Conservation (phyloP, 2,888 invertebrate species). For the Xestia c-nigrum region DNA sequence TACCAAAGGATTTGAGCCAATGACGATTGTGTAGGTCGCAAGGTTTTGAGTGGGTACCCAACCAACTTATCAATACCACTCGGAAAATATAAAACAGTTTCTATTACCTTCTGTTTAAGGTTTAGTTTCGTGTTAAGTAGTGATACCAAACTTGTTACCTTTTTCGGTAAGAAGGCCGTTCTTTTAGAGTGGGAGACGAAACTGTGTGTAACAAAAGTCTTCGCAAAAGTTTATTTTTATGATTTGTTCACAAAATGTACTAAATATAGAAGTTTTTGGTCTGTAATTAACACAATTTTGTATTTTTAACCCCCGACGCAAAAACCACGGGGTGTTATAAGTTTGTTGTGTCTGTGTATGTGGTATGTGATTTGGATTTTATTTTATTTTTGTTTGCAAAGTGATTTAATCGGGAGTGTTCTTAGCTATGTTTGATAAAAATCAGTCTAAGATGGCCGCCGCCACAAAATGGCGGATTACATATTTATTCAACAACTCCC, state of each 20-base stretch:
- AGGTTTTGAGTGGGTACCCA: slow-evolving; percentile 35
- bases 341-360: too few species aligned
- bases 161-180: slow-evolving; percentile 36
- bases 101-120: background rate
- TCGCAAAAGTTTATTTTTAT: slow-evolving; percentile 1
- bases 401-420: too few species aligned
- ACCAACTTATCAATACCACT: background rate
- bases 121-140: background rate
- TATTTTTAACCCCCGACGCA: too few species aligned
- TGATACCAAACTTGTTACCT: slow-evolving; percentile 22
- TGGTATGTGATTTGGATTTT: too few species aligned
- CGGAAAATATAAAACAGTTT: slow-evolving; percentile 3
- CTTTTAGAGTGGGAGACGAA: slow-evolving; percentile 37
- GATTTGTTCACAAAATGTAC: background rate
- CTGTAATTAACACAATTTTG: background rate
- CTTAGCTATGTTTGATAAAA: too few species aligned
- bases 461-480: too few species aligned
- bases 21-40: slow-evolving; percentile 51
- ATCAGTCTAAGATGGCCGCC: too few species aligned
- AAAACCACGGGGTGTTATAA: too few species aligned
- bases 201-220: background rate
- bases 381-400: too few species aligned
- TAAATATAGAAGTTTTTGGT: background rate
- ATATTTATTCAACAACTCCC: too few species aligned
- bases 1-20: slow-evolving; percentile 11